phyloP scores from a whole-genome alignment of 2,888 invertebrate genomes.

The Lycocerus yunnanus region DNA sequence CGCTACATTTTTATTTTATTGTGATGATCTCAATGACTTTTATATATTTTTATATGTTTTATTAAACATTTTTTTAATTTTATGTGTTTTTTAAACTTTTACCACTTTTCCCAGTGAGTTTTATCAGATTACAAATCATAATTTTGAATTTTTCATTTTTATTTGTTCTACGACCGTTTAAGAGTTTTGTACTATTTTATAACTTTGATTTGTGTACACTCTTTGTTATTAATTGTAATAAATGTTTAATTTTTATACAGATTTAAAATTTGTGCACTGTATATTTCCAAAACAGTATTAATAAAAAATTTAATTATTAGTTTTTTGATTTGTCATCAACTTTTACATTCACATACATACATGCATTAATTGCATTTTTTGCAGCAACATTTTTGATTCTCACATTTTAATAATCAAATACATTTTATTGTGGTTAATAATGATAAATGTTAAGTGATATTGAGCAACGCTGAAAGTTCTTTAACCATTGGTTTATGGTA shows the following conservation, averaged over 20 bases:
- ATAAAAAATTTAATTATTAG: slow-evolving; percentile 21
- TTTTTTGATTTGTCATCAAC: not conserved
- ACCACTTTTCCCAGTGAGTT: not conserved
- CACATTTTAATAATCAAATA: no score
- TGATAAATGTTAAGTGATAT: no score
- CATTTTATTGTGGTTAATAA: no score
- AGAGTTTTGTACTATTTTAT: slow-evolving; percentile 6
- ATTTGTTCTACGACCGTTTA: slow-evolving; percentile 23
- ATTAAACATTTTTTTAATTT: not conserved
- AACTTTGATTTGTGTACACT: slow-evolving; percentile 14
- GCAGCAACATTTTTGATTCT: no score
- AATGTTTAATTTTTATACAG: slow-evolving; percentile 31
- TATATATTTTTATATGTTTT: not conserved
- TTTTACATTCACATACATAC: no score
- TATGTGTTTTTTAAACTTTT: not conserved
- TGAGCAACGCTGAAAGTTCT: no score
- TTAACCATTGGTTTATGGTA: no score
- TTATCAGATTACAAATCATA: not conserved
- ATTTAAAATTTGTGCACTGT: slow-evolving; percentile 32
- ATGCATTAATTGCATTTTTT: no score
- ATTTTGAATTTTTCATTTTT: not conserved
- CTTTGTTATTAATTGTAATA: slow-evolving; percentile 29
- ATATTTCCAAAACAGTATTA: slow-evolving; percentile 32
- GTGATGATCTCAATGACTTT: not conserved
- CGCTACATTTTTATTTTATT: not conserved